phyloP scores from a whole-genome alignment of 2,888 invertebrate species.

The Apantesis nais region DNA sequence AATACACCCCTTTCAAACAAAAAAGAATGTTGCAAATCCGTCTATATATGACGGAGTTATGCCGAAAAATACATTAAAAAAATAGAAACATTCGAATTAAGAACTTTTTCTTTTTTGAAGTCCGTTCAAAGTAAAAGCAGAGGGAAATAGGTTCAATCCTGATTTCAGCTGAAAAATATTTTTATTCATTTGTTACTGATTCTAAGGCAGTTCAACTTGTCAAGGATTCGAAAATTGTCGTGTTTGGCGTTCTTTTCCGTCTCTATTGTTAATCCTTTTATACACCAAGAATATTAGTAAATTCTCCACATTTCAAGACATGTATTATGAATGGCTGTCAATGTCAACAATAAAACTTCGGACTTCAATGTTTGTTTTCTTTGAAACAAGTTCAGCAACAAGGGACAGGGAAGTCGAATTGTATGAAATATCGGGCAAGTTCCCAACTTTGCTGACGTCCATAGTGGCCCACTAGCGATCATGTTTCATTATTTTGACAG shows the following conservation, averaged over 20 bases:
- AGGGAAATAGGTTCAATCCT: no score
- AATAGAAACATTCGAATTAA: no score
- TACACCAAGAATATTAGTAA: background rate
- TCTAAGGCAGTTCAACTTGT: background rate
- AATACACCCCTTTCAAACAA: no score
- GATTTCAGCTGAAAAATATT: background rate
- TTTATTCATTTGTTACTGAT: background rate
- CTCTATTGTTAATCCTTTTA: background rate
- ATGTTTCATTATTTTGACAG: constrained; percentile 42
- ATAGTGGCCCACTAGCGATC: constrained; percentile 15
- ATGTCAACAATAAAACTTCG: background rate
- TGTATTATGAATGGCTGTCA: background rate
- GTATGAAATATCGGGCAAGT: constrained; percentile 28
- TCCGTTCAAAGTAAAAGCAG: no score
- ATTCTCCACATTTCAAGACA: background rate
- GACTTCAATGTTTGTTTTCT: constrained; percentile 2
- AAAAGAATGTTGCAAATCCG: no score
- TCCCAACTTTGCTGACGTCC: constrained; percentile 21
- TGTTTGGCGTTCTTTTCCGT: background rate
- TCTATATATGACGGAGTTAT: no score
- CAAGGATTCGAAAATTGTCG: background rate
- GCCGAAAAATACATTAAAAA: no score
- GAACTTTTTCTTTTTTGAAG: no score
- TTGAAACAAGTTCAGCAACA: constrained; percentile 8
- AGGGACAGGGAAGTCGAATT: constrained; percentile 1